Percentiles rank a stretch among this genome's conserved stretches.
Evolutionary conservation across 2,113 vertebrate genomes (phyloP).

Genomic region (Nanorana parkeri): DNA sequence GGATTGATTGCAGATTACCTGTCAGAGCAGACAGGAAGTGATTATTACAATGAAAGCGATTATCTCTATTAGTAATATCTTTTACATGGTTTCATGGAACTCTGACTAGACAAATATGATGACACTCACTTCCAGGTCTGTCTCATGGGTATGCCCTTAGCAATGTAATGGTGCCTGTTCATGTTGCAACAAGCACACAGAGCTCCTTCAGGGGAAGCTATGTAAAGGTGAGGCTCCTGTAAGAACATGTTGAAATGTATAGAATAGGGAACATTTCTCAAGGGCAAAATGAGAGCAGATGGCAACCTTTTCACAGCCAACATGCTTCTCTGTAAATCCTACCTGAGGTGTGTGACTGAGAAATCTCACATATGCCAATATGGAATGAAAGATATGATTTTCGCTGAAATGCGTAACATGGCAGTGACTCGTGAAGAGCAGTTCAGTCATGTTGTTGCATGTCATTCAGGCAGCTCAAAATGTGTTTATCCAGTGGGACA

Average conservation of each 20-base stretch:
- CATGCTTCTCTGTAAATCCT: neutral
- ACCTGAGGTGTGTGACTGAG: conserved; percentile 15
- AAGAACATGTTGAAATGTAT: conserved; percentile 21
- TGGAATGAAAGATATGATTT: conserved; percentile 4
- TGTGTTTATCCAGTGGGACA: neutral
- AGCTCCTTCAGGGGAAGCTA: conserved; percentile 42
- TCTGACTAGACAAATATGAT: conserved; percentile 50
- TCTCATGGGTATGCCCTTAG: conserved; percentile 38
- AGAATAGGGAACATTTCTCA: conserved; percentile 42
- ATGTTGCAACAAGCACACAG: conserved; percentile 42
- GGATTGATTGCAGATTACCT: neutral
- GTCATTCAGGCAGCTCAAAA: neutral
- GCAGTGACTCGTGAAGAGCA: conserved; percentile 40
- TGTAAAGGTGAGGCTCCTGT: conserved; percentile 37
- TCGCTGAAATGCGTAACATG: conserved; percentile 12
- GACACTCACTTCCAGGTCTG: conserved; percentile 30
- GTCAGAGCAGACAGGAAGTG: conserved; percentile 12
- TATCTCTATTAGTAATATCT: conserved; percentile 2
- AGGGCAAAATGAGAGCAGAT: conserved; percentile 50
- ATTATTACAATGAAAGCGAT: neutral
- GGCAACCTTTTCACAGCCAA: conserved; percentile 48
- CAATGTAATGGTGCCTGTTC: conserved; percentile 38
- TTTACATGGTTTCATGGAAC: conserved; percentile 39
- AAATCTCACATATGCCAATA: conserved; percentile 36
- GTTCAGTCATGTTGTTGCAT: conserved; percentile 31